phyloP scores from a whole-genome alignment of 2,113 vertebrate genomes.

The Bostrychus sinensis region DNA sequence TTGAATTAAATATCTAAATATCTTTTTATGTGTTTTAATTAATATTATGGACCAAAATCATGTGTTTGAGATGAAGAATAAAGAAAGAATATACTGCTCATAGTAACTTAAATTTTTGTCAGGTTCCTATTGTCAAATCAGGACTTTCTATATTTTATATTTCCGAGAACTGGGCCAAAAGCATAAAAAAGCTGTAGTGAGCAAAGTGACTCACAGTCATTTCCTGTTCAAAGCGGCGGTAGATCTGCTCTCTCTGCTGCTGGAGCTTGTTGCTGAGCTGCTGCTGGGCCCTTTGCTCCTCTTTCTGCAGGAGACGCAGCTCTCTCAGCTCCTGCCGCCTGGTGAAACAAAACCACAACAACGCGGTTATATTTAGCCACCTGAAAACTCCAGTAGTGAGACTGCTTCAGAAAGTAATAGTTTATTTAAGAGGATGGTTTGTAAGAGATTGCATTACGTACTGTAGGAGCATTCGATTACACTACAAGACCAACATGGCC shows the following conservation, averaged over 20 bases:
- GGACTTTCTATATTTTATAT: not conserved
- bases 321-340: constrained; percentile 96
- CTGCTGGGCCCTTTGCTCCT: constrained; percentile 96
- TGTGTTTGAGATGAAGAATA: too few species aligned
- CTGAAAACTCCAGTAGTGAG: not conserved
- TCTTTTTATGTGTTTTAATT: too few species aligned
- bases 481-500: not conserved
- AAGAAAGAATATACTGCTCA: too few species aligned
- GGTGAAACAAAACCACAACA: constrained; percentile 40
- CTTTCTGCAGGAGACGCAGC: constrained; percentile 94
- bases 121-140: not conserved
- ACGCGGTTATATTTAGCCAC: not conserved
- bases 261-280: constrained; percentile 94
- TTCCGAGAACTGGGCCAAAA: constrained; percentile 10
- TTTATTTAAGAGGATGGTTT: constrained; percentile 5
- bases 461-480: not conserved
- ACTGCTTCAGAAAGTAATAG: not conserved
- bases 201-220: constrained; percentile 85
- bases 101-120: too few species aligned
- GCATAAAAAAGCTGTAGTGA: not conserved
- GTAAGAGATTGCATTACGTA: not conserved
- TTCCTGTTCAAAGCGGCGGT: constrained; percentile 96
- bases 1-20: too few species aligned
- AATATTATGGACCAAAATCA: too few species aligned
- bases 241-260: constrained; percentile 95